These are phyloP conservation scores for Cyphomyrus discorhynchus DNA, from an alignment of 2,113 vertebrate species.

Conservation along the genomic window DNA sequence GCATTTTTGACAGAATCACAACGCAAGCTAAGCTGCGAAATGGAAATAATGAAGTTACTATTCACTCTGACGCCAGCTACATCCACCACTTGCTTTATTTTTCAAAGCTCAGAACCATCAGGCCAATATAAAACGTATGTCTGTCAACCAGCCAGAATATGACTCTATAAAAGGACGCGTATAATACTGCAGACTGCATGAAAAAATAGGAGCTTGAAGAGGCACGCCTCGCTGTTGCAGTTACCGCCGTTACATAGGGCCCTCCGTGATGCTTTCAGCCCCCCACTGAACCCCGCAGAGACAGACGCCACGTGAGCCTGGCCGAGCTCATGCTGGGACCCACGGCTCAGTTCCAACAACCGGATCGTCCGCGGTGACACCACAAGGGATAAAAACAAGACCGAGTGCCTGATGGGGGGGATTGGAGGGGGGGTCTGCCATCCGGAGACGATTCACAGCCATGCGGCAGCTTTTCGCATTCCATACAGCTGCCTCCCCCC, in stretches of 20 bases:
- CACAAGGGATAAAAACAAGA: constrained; percentile 2
- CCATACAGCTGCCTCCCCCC: neutral
- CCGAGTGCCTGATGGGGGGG: neutral
- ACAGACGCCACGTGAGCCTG: neutral
- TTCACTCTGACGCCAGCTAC: neutral
- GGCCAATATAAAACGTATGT: neutral
- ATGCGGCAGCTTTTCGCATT: neutral
- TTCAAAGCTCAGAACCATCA: neutral
- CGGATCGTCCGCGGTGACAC: neutral
- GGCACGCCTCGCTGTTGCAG: neutral
- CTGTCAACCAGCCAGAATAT: neutral
- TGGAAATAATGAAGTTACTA: neutral
- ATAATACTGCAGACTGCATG: neutral
- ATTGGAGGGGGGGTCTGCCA: neutral
- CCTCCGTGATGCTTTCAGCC: neutral
- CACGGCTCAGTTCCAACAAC: neutral
- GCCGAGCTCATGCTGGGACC: neutral
- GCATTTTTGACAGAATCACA: neutral
- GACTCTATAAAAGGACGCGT: neutral
- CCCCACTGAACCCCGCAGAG: neutral
- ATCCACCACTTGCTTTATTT: neutral
- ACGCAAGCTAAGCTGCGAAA: neutral
- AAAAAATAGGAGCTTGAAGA: neutral
- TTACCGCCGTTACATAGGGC: neutral
- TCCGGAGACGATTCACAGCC: neutral